Evolutionary conservation across 1,140 invertebrate genomes (phyloP), one percentile per base, ranked within the genome.

Genomic region (Drosophila sturtevanti): DNA sequence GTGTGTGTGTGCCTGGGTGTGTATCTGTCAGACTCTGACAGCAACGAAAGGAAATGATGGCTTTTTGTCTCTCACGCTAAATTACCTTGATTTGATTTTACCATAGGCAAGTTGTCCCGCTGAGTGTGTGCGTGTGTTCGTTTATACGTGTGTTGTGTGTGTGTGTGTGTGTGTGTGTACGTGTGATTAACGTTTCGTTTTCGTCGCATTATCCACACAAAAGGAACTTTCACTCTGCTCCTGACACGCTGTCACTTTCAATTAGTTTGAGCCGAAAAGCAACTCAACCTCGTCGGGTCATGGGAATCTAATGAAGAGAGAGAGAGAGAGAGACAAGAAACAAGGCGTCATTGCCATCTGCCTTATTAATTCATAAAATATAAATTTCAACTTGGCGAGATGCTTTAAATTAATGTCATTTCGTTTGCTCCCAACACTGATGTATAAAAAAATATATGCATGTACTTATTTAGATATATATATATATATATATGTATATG

Each of bases 81-180:
- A 89, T 89, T 89, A 89, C 84, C 84, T 89, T 89, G 85, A 89
- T 89, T 89, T 89, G 79, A 89, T 89, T 89, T 89, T 21, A 48
- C 34, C 62, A 48, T 62, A 61, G 74, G 35, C 59, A 70, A 77
- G 72, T 60, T 54, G 65, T 52, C 61, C 37, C 44, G 55, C 41
- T 52, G 38, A 52, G 65, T 48, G 18, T 44, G 16, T 44, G 41
- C 9, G 41, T 44, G 14, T 44, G 7, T n/a, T 4, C 6, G 37
- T 3, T 24, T 31, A 31, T 31, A 6, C 6, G 14, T 44, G 14
- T 44, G 16, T 48, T 16, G 14, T 44, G 16, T 48, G n/a, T 48
- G 41, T 11, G 1, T 44, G 9, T 24, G 21, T 18, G 5, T 59
- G 12, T 55, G 35, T 21, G 58, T 60, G 12, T 35, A 16, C 7